Evolutionary conservation across 2,797 vertebrate genomes (phyloP).

Genomic region (Galaxias olidus): DNA sequence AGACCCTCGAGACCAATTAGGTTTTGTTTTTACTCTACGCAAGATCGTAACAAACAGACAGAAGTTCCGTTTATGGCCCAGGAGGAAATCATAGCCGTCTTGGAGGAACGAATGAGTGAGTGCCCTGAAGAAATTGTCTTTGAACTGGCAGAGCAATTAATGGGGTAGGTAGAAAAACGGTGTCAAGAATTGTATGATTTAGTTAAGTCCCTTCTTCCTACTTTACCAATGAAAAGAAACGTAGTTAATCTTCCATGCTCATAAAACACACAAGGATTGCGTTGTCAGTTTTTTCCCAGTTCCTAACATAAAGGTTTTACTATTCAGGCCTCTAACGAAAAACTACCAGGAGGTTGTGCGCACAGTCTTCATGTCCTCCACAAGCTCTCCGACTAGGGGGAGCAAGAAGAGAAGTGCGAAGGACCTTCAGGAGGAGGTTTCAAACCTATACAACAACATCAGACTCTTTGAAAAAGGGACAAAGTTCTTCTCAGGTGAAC

Average conservation of each 20-base stretch:
- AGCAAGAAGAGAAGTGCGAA: constrained; percentile 89
- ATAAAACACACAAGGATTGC: not conserved
- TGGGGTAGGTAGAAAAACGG: constrained; percentile 70
- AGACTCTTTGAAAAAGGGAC: constrained; percentile 90
- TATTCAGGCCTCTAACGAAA: constrained; percentile 85
- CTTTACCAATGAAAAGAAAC: not conserved
- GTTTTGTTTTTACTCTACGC: constrained; percentile 43
- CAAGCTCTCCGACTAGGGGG: constrained; percentile 75
- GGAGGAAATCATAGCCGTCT: constrained; percentile 82
- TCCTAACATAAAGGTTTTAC: not conserved
- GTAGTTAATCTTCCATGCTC: not conserved
- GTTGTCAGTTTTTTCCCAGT: not conserved
- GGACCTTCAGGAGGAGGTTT: constrained; percentile 94
- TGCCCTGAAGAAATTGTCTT: constrained; percentile 87
- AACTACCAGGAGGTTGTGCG: constrained; percentile 88
- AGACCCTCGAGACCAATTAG: constrained; percentile 51
- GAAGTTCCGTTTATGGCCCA: constrained; percentile 84
- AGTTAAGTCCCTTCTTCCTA: not conserved
- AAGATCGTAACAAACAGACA: constrained; percentile 82
- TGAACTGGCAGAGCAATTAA: constrained; percentile 86
- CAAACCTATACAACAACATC: constrained; percentile 89
- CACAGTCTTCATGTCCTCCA: constrained; percentile 85
- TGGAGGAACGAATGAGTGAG: constrained; percentile 82
- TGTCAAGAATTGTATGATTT: not conserved
- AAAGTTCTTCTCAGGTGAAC: constrained; percentile 87